Evolutionary conservation across 2,888 invertebrate genomes (phyloP).

Genomic region (Chouioia cunea): DNA sequence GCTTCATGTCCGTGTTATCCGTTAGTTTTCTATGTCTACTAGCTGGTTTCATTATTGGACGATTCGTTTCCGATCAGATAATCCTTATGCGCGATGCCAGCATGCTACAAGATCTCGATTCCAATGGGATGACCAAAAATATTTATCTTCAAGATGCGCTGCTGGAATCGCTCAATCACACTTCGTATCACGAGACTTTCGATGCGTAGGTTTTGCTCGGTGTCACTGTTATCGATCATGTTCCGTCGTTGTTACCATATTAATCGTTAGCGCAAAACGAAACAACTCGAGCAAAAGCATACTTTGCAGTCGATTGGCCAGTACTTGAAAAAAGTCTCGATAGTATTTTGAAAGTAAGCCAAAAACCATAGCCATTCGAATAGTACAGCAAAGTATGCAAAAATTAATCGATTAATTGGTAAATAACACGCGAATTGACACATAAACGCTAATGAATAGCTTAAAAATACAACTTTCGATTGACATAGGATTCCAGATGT

Average conservation of each 20-base stretch:
- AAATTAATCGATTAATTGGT: no score
- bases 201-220: constrained; percentile 23
- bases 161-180: constrained; percentile 33
- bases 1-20: constrained; percentile 69
- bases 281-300: background rate
- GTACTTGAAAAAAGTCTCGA: constrained; percentile 25
- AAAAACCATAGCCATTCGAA: constrained; percentile 3
- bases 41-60: constrained; percentile 69
- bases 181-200: constrained; percentile 20
- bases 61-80: constrained; percentile 64
- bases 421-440: background rate
- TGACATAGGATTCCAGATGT: constrained; percentile 25
- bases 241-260: background rate
- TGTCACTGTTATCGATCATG: background rate
- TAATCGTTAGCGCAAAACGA: constrained; percentile 6
- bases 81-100: constrained; percentile 29
- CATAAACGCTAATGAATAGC: background rate
- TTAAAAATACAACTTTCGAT: background rate
- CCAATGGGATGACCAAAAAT: constrained; percentile 58
- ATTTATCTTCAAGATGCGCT: constrained; percentile 55
- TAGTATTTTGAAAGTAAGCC: constrained; percentile 40
- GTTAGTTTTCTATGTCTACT: constrained; percentile 69
- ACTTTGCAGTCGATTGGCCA: constrained; percentile 5
- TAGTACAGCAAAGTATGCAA: background rate
- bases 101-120: constrained; percentile 54